Evolutionary conservation across 2,113 vertebrate genomes (phyloP).

Genomic region (Myodes glareolus): DNA sequence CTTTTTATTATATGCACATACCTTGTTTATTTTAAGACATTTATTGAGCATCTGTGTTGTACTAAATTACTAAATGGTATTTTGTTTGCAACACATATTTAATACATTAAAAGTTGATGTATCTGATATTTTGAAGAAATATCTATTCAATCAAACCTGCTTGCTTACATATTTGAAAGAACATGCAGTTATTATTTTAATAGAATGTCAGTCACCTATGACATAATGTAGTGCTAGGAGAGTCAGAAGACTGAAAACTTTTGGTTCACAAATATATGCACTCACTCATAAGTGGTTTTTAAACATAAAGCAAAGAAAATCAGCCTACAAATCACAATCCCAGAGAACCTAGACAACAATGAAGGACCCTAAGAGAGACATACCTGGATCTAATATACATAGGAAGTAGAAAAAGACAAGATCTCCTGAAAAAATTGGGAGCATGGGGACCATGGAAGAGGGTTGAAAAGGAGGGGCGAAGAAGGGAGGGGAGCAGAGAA

Average conservation of each 20-base stretch:
- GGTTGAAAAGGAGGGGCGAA: no score
- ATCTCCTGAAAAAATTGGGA: no score
- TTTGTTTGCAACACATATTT: background rate
- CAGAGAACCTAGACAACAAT: no score
- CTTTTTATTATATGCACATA: background rate
- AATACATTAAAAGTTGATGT: background rate
- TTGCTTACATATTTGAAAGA: slow-evolving; percentile 20
- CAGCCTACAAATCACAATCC: no score
- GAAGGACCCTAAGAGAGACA: no score
- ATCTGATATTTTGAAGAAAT: slow-evolving; percentile 28
- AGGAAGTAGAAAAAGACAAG: no score
- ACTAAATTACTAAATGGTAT: background rate
- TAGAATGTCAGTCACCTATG: background rate
- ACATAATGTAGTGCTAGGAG: background rate
- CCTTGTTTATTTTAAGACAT: background rate
- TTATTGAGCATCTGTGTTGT: background rate
- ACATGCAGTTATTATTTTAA: slow-evolving; percentile 7
- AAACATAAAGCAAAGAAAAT: no score
- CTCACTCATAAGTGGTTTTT: no score
- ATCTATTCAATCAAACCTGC: background rate
- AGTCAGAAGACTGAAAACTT: background rate
- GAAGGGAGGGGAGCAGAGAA: no score
- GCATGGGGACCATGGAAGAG: no score
- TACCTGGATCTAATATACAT: no score
- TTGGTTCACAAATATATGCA: background rate